Conservation (phyloP, 2,113 vertebrate species). For the Asarcornis scutulata region DNA sequence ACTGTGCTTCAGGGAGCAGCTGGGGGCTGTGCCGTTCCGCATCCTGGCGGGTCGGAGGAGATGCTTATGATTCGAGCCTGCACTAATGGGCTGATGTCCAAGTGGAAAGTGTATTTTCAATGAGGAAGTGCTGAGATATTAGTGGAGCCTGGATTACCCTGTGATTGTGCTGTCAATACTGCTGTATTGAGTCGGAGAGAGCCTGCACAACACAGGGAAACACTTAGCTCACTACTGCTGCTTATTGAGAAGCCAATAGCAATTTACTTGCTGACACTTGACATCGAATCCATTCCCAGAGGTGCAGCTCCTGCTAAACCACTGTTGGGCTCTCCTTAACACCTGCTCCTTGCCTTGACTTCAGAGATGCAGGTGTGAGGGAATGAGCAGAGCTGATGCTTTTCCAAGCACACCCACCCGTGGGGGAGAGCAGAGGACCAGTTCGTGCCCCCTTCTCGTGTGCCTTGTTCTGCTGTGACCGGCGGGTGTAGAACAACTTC, state of each 20-base stretch:
- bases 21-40: background rate
- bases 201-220: slow-evolving; percentile 85
- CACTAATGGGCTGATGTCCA: slow-evolving; percentile 74
- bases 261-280: slow-evolving; percentile 95
- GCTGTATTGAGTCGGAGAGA: slow-evolving; percentile 90
- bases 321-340: background rate
- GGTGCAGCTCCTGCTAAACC: slow-evolving; percentile 66
- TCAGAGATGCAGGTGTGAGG: background rate
- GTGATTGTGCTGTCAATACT: slow-evolving; percentile 98
- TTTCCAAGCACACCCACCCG: rapidly evolving
- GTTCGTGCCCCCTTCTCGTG: background rate
- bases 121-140: slow-evolving; percentile 79
- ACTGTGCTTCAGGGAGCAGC: background rate
- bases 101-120: slow-evolving; percentile 77
- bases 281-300: slow-evolving; percentile 78
- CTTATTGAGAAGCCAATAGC: slow-evolving; percentile 99
- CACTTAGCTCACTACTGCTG: slow-evolving; percentile 87
- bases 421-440: background rate
- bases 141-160: slow-evolving; percentile 87
- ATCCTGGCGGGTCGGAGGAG: background rate
- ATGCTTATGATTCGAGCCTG: background rate
- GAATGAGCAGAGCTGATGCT: rapidly evolving
- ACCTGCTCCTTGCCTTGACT: background rate
- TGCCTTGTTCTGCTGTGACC: background rate
- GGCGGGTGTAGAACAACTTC: background rate